phyloP scores from a whole-genome alignment of 92 coral and sea anemone genomes.

The Ricordea florida region DNA sequence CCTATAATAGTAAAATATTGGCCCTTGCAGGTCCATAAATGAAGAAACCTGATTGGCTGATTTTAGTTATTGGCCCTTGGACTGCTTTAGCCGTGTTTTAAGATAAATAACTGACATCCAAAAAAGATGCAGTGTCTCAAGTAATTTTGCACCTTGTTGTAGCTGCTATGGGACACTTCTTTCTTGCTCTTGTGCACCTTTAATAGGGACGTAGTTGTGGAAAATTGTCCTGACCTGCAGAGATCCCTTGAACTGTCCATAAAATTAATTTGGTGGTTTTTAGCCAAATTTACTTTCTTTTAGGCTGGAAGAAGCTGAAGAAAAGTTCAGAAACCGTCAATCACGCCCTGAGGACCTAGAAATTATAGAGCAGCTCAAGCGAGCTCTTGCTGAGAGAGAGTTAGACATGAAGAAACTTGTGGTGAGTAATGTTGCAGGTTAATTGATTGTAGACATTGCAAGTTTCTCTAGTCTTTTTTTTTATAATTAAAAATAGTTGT shows the following conservation, averaged over 20 bases:
- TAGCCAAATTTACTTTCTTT: not conserved
- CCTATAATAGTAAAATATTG: too few species aligned
- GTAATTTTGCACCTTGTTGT: too few species aligned
- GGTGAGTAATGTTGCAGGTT: constrained; percentile 46
- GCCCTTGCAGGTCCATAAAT: too few species aligned
- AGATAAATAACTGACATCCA: too few species aligned
- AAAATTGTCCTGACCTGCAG: too few species aligned
- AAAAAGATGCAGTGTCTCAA: too few species aligned
- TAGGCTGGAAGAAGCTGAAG: constrained; percentile 98
- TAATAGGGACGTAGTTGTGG: too few species aligned
- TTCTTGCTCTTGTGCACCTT: too few species aligned
- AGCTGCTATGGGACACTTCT: too few species aligned
- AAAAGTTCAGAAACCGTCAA: constrained; percentile 82
- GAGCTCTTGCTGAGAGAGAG: constrained; percentile 84
- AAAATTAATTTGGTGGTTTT: not conserved
- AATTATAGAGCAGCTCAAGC: constrained; percentile 76
- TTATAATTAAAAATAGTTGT: not conserved
- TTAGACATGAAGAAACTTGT: constrained; percentile 92
- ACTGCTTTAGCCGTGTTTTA: too few species aligned
- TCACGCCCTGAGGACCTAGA: constrained; percentile 93
- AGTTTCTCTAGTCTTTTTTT: not conserved
- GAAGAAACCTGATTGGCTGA: too few species aligned
- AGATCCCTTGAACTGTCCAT: not conserved
- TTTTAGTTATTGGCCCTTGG: too few species aligned
- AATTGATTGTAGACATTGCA: not conserved